phyloP scores from a whole-genome alignment of 2,888 invertebrate genomes.

The Mongoloraphidia duomilia region DNA sequence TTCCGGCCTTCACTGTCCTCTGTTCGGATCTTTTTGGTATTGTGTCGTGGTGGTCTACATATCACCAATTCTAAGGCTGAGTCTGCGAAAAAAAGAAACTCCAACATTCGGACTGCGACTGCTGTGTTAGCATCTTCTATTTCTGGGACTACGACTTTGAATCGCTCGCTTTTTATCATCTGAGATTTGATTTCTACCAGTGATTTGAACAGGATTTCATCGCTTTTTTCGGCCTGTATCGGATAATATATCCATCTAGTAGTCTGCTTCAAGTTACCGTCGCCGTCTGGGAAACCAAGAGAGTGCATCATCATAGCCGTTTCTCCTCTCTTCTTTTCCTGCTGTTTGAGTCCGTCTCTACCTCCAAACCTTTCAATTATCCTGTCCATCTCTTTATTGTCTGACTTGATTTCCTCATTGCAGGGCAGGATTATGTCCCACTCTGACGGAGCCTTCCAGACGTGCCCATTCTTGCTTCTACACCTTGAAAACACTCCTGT shows the following conservation, averaged over 20 bases:
- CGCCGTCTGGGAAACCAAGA: not conserved
- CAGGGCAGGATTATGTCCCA: not conserved
- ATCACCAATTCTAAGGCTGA: no score
- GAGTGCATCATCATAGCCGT: not conserved
- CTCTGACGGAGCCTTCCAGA: not conserved
- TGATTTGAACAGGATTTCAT: not conserved
- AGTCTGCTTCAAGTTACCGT: not conserved
- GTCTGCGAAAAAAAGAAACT: no score
- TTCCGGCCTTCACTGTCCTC: no score
- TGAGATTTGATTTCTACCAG: not conserved
- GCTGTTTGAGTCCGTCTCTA: not conserved
- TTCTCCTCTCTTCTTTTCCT: slow-evolving; percentile 5
- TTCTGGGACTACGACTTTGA: no score
- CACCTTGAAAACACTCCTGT: no score
- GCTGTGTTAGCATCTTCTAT: no score
- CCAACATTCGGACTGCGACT: no score
- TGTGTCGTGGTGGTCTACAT: no score
- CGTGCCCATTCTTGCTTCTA: not conserved
- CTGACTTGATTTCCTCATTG: slow-evolving; percentile 1
- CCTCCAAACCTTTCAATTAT: slow-evolving; percentile 3
- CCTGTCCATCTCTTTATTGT: not conserved
- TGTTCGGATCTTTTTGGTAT: no score
- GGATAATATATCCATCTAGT: not conserved
- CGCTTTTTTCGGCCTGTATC: not conserved
- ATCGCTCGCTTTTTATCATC: no score